Evolutionary conservation across 2,797 vertebrate genomes (phyloP), one percentile per base, ranked within the genome.

Genomic region (Malacoraja senta): DNA sequence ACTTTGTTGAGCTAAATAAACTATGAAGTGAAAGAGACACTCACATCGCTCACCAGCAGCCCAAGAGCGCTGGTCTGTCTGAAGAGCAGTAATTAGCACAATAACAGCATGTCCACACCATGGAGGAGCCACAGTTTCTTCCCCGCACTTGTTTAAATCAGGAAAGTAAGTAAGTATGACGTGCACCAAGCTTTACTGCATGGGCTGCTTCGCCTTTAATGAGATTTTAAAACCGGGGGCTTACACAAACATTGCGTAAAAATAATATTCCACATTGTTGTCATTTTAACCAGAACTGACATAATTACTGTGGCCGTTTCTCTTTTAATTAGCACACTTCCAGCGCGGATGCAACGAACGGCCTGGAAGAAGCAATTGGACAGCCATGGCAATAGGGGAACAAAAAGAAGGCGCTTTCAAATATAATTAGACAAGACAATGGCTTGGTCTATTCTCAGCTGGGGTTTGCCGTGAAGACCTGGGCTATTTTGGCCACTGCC

Each of bases 251-350:
- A 97, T 96, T 98, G 98, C 97, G 95, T 97, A 98, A 97, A 98
- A 98, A 99, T 98, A 99, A 99, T 98, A 98, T 98, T 98, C 95
- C 78, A 96, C 97, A 98, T 98, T 98, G 98, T 99, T 96, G 94
- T 94, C 93, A 95, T 95, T 95, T 96, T 99, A 99, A 99, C 96
- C 58, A 97, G 97, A 97, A 96, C 96, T 98, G 98, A 99, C 98
- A 98, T 98, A 97, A 98, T 98, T 98, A 97, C 98, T 98, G 97
- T 97, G 97, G 97, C 98, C 97, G 97, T 98, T 99, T 99, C 97
- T 98, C 97, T 97, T 98, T 97, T 98, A 98, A 99, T 99, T 99
- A 99, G 98, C 98, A 99, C 98, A 98, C 97, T 98, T 98, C 97
- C 96, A 97, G 96, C 95, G 94, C 95, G 95, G 97, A 96, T 95